Evolutionary conservation across 2,888 invertebrate species (phyloP), one percentile per base, ranked within the genome.

Genomic region (Hypselothyrea guttata): DNA sequence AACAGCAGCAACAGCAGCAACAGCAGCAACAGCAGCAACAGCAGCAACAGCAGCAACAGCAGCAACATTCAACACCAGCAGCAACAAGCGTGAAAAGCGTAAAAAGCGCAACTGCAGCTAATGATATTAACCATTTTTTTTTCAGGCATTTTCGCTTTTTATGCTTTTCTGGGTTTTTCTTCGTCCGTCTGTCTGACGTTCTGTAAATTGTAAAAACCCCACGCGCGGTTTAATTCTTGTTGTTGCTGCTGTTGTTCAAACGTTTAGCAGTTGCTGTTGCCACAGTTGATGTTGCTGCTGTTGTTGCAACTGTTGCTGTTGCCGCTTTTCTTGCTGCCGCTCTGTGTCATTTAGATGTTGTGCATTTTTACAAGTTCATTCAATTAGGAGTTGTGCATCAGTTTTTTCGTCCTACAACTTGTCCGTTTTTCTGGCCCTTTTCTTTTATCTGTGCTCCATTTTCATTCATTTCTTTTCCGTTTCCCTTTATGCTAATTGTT

Each of bases 291-390:
- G 41, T n/a, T 57, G 28, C 27, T 49, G 28, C 7, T 42, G 28
- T 37, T 62, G 52, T 55, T 67, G 41, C 45, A 54, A 4, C 15
- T 33, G 22, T 12, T 37, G 16, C 7, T 18, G n/a, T 1, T 33
- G 12, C 11, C 7, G 1, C 12, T 22, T 11, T 34, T 16, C 18
- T 16, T 35, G 33, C 33, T 41, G 54, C 53, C 60, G 59, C 64
- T n/a, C n/a, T 64, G 57, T 63, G 68, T 71, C 64, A 64, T 74
- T 83, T 71, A 62, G 61, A 42, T 74, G 74, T 69, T 69, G 49
- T 60, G 71, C 60, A 74, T 76, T 79, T 79, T 69, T 74, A 79
- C 83, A 83, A 83, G 79, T 83, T 83, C 79, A 78, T 83, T 79
- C 76, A 79, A 83, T 79, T 79, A 83, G 74, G 56, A 69, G 53